Conservation (phyloP, 2,888 invertebrate genomes). For the Idaea straminata region DNA sequence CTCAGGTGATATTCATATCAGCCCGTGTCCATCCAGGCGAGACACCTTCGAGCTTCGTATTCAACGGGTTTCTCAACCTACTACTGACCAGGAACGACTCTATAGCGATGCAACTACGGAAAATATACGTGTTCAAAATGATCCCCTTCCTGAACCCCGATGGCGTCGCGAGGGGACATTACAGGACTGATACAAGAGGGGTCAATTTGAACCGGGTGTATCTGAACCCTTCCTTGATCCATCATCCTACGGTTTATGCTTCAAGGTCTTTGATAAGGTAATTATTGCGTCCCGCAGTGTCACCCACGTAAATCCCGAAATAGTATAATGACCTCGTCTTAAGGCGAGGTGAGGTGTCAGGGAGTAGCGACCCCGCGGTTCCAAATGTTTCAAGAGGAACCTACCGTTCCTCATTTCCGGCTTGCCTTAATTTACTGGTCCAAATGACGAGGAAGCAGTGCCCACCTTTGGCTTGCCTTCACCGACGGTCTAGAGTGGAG, state of each 20-base stretch:
- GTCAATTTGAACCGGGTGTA: constrained; percentile 94
- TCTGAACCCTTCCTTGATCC: constrained; percentile 85
- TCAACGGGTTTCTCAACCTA: constrained; percentile 92
- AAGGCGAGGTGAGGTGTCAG: no score
- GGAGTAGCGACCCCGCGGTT: no score
- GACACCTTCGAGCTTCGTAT: constrained; percentile 93
- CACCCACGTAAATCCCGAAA: no score
- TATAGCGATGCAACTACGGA: constrained; percentile 85
- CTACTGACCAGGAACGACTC: constrained; percentile 87
- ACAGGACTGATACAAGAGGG: constrained; percentile 91
- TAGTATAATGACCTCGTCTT: no score
- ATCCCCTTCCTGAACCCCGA: constrained; percentile 96
- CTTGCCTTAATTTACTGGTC: no score
- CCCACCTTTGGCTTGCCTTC: no score
- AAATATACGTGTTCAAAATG: constrained; percentile 91
- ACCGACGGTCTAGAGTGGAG: no score
- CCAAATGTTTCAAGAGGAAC: no score
- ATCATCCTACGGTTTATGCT: constrained; percentile 93
- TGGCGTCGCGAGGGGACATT: constrained; percentile 92
- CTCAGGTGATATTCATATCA: constrained; percentile 89
- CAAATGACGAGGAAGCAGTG: no score
- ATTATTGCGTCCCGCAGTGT: constrained; percentile 9
- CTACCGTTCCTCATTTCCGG: no score
- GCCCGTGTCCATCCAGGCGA: constrained; percentile 96
- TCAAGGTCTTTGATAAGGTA: constrained; percentile 87